Conservation (phyloP, 2,113 vertebrate species). For the mouse (Mus musculus) region GRCm39 chr14:47431001-47431500, state of each 20-base stretch:
- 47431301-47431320: background rate
- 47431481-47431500: slow-evolving; percentile 40
- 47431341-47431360: background rate
- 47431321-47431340: background rate
- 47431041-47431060: background rate
- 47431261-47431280: background rate
- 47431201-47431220: background rate
- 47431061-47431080: background rate
- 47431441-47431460: background rate
- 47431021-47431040: background rate
- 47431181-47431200: background rate
- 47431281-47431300: background rate
- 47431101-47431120: background rate
- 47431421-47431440: no score
- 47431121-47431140: background rate
- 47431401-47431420: background rate
- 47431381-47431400: background rate
- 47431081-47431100: background rate
- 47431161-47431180: background rate
- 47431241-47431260: background rate
- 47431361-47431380: background rate
- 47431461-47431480: background rate
- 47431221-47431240: background rate
- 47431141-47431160: background rate
- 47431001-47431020: background rate